These are phyloP conservation scores for Rhingia rostrata DNA, from an alignment of 2,888 invertebrate genomes.

Conservation along the genomic window DNA sequence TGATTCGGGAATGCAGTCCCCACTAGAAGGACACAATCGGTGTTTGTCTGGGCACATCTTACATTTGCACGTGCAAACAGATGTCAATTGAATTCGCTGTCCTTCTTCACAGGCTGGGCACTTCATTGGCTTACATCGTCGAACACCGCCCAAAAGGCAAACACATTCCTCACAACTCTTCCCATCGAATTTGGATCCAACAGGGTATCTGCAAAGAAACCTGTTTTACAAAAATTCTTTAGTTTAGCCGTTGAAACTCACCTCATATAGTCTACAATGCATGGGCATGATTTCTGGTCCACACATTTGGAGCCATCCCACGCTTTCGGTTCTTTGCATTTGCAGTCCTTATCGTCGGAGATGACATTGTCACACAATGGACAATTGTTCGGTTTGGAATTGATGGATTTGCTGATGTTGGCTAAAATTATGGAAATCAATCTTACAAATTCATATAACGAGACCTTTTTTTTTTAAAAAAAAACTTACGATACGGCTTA, in stretches of 20 bases:
- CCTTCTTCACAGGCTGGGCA: slow-evolving; percentile 86
- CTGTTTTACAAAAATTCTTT: slow-evolving; percentile 7
- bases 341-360: slow-evolving; percentile 82
- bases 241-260: slow-evolving; percentile 79
- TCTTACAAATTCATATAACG: background rate
- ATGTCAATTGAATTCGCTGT: slow-evolving; percentile 85
- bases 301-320: slow-evolving; percentile 91
- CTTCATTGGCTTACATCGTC: slow-evolving; percentile 88
- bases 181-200: slow-evolving; percentile 88
- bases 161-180: slow-evolving; percentile 90
- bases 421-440: slow-evolving; percentile 70
- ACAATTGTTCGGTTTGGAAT: slow-evolving; percentile 82
- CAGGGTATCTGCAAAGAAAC: slow-evolving; percentile 85
- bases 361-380: slow-evolving; percentile 83
- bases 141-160: slow-evolving; percentile 89
- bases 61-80: slow-evolving; percentile 89
- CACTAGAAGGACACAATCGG: slow-evolving; percentile 89
- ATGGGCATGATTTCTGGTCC: slow-evolving; percentile 89
- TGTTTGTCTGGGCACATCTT: slow-evolving; percentile 88
- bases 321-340: slow-evolving; percentile 84
- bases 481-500: slow-evolving; percentile 86
- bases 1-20: slow-evolving; percentile 87
- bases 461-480: too few relatives aligned
- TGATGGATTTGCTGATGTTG: slow-evolving; percentile 75
- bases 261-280: slow-evolving; percentile 87